Conservation (phyloP, 2,113 vertebrate species). For the Lichenostomus cassidix region DNA sequence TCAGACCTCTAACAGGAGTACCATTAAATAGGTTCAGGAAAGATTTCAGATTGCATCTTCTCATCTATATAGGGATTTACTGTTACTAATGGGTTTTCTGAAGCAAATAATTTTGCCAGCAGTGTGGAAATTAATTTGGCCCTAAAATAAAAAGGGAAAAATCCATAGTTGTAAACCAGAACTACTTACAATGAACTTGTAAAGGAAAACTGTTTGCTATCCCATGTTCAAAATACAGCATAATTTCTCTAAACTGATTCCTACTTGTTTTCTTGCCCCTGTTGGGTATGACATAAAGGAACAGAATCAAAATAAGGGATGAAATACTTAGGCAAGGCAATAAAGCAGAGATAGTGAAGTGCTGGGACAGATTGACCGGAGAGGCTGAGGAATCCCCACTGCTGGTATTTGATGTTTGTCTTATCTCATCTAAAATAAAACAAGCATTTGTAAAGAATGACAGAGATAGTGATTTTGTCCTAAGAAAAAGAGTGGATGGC, state of each 20-base stretch:
- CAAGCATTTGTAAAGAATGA: not conserved
- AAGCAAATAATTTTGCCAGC: not conserved
- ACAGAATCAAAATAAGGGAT: not conserved
- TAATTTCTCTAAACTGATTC: not conserved
- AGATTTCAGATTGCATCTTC: not conserved
- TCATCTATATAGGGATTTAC: not conserved
- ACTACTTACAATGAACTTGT: not conserved
- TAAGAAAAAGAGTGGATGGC: not conserved
- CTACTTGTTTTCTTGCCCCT: not conserved
- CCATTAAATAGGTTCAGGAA: not conserved
- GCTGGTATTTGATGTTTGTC: not conserved
- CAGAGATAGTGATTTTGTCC: not conserved
- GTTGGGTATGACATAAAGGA: not conserved
- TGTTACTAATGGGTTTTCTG: not conserved
- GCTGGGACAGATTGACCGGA: not conserved
- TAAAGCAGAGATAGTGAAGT: not conserved
- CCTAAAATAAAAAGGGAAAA: not conserved
- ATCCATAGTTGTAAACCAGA: not conserved
- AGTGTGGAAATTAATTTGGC: not conserved
- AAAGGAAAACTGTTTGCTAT: not conserved
- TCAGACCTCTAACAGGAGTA: not conserved
- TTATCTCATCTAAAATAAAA: not conserved
- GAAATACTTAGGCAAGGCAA: not conserved
- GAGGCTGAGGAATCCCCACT: not conserved
- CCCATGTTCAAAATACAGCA: not conserved